phyloP scores from a whole-genome alignment of 2,113 vertebrate species.

The Phyllostomus discolor region DNA sequence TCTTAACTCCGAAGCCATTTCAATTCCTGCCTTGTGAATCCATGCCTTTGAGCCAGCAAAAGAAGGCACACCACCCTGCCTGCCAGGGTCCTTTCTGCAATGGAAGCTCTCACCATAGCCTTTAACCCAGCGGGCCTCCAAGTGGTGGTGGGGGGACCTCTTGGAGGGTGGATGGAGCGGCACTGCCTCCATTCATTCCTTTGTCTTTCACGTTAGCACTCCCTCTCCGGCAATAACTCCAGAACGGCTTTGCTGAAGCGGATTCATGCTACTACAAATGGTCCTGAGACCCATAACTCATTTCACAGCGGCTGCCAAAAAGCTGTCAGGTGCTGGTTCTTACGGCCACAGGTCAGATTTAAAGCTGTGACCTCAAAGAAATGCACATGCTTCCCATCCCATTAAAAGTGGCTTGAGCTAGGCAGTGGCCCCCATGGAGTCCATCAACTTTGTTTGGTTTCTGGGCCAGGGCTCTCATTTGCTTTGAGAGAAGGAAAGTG shows the following conservation, averaged over 20 bases:
- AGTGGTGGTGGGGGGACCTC: neutral
- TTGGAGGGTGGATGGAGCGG: neutral
- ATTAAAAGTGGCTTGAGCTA: constrained; percentile 44
- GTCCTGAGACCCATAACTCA: constrained; percentile 52
- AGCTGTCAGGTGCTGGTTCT: constrained; percentile 52
- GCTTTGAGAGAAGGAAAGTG: constrained; percentile 23
- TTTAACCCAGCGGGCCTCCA: neutral
- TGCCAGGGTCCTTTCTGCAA: neutral
- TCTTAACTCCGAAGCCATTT: neutral
- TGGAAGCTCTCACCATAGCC: neutral
- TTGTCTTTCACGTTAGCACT: constrained; percentile 52
- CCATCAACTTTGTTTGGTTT: constrained; percentile 1
- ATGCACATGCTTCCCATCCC: constrained; percentile 7
- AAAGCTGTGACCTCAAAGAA: constrained; percentile 65
- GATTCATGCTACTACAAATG: constrained; percentile 35
- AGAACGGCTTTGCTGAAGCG: constrained; percentile 42
- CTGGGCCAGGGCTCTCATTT: neutral
- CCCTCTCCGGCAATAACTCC: constrained; percentile 54
- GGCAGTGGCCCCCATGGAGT: constrained; percentile 22
- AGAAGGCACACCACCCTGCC: neutral
- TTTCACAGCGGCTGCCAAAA: constrained; percentile 24
- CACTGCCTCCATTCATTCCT: constrained; percentile 39
- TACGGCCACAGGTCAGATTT: constrained; percentile 51
- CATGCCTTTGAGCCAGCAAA: neutral
- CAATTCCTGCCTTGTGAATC: neutral